These are phyloP conservation scores for Lepidonotus clava DNA, from an alignment of 2,888 invertebrate genomes.

Conservation along the genomic window DNA sequence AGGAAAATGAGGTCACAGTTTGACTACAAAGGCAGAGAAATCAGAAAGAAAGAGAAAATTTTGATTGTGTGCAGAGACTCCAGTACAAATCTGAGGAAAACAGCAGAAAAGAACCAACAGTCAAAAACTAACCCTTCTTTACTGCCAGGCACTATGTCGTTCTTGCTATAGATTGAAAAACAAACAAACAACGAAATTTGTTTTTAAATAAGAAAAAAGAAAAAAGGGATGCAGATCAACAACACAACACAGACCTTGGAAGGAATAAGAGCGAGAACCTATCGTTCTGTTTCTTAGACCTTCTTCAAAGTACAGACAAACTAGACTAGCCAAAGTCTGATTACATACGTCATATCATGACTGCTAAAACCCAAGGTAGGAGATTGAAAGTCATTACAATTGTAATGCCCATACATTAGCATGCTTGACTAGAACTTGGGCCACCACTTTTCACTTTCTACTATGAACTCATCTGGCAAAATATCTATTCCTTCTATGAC, in stretches of 20 bases:
- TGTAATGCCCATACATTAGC: not conserved
- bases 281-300: not conserved
- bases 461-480: not conserved
- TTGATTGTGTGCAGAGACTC: no score
- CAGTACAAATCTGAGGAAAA: not conserved
- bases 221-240: not conserved
- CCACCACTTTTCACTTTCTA: not conserved
- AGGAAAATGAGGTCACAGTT: no score
- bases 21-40: no score
- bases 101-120: not conserved
- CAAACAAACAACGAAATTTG: not conserved
- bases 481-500: not conserved
- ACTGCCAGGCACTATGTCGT: not conserved
- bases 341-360: conserved; percentile 22
- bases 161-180: not conserved
- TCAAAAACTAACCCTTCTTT: not conserved
- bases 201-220: not conserved
- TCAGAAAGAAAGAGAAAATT: no score
- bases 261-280: not conserved
- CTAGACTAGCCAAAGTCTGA: not conserved
- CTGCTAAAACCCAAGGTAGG: not conserved
- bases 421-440: not conserved
- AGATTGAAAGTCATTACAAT: not conserved
- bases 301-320: not conserved
- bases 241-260: not conserved